These are phyloP conservation scores for Dendroctonus valens DNA, from an alignment of 1,140 invertebrate genomes.

Conservation along the genomic window DNA sequence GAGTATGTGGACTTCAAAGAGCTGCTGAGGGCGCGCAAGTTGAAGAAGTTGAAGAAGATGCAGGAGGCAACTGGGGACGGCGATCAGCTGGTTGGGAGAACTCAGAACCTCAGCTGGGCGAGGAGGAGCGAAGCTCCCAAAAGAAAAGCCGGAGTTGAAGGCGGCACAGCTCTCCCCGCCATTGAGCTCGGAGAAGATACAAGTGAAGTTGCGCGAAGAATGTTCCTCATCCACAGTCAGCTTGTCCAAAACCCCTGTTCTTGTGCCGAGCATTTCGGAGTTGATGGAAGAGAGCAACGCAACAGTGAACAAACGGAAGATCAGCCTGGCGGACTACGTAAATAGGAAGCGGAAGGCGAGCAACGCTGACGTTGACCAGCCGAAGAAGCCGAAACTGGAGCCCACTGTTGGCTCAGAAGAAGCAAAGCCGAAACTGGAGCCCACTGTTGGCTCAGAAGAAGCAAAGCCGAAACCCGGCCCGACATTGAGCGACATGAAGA, in stretches of 20 bases:
- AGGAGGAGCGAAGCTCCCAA: background rate
- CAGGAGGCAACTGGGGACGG: conserved; percentile 21
- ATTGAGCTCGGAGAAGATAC: background rate
- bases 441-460: no score
- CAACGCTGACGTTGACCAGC: conserved; percentile 1
- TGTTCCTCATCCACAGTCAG: conserved; percentile 10
- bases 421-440: no score
- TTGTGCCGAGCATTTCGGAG: conserved; percentile 29
- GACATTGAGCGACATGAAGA: conserved; percentile 10
- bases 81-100: background rate
- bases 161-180: background rate
- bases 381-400: conserved; percentile 14
- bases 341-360: conserved; percentile 35
- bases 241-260: background rate
- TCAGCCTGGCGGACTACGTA: conserved; percentile 40
- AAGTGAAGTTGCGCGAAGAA: conserved; percentile 13
- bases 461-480: background rate
- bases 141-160: background rate
- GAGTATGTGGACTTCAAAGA: conserved; percentile 38
- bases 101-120: background rate
- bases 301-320: conserved; percentile 31
- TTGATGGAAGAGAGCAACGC: conserved; percentile 26
- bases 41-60: conserved; percentile 35
- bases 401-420: no score
- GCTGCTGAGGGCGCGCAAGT: conserved; percentile 34